phyloP scores from a whole-genome alignment of 2,797 vertebrate species.

The Remorina albescens region DNA sequence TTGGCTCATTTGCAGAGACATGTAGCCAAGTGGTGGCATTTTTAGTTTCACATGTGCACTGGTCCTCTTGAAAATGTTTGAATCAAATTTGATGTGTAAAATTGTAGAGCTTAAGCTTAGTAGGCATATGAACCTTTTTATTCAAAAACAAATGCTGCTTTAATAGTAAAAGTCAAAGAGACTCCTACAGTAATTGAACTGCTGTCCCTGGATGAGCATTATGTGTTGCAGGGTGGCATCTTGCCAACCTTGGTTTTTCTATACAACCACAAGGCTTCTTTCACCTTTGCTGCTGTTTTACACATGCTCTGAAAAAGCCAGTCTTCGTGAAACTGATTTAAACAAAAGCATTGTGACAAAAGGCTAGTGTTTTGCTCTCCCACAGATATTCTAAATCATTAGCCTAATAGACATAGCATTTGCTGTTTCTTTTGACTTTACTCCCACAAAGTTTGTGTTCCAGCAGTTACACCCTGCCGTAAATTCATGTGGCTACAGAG shows the following conservation, averaged over 20 bases:
- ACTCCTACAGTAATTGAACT: neutral
- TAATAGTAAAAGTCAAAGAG: neutral
- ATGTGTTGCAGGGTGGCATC: neutral
- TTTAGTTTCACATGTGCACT: neutral
- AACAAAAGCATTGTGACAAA: neutral
- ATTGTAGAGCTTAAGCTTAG: neutral
- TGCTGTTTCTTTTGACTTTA: neutral
- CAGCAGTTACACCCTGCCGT: neutral
- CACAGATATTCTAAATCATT: neutral
- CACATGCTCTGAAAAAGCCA: too few species aligned
- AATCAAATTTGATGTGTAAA: neutral
- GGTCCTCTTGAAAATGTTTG: neutral
- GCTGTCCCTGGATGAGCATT: neutral
- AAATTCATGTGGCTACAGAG: neutral
- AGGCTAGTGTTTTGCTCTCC: neutral
- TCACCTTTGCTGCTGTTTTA: neutral
- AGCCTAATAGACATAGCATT: too few species aligned
- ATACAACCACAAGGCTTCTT: neutral
- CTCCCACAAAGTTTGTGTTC: neutral
- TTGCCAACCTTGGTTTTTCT: neutral
- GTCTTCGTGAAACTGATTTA: neutral
- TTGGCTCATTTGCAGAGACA: too few species aligned
- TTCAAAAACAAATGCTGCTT: neutral
- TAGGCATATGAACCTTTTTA: neutral
- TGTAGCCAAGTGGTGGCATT: too few species aligned